phyloP scores from a whole-genome alignment of 2,113 vertebrate species.

The Scartelaos histophorus region DNA sequence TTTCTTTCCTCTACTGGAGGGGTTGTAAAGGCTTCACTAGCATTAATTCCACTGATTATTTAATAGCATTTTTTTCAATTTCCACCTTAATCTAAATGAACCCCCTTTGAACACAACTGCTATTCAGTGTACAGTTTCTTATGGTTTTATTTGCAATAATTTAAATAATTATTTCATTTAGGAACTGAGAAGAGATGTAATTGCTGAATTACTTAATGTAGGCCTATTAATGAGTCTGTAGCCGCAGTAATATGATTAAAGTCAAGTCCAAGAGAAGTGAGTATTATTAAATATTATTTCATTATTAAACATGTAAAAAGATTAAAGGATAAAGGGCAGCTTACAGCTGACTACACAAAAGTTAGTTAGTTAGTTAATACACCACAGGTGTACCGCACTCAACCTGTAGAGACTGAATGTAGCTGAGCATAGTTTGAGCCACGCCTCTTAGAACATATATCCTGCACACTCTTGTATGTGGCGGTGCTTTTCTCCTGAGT shows the following conservation, averaged over 20 bases:
- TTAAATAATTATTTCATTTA: constrained; percentile 46
- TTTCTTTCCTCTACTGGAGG: constrained; percentile 6
- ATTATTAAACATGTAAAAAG: constrained; percentile 54
- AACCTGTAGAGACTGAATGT: too few species aligned
- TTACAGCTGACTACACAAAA: neutral
- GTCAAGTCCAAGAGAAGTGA: constrained; percentile 44
- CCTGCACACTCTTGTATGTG: neutral
- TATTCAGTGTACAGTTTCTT: constrained; percentile 11
- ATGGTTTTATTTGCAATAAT: constrained; percentile 32
- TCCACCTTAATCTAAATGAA: neutral
- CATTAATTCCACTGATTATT: neutral
- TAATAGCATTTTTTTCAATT: neutral
- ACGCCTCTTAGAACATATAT: too few species aligned
- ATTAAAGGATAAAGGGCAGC: constrained; percentile 22
- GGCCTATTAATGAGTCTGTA: constrained; percentile 34
- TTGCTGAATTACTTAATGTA: constrained; percentile 25
- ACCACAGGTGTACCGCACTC: too few species aligned
- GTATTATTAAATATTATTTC: constrained; percentile 50
- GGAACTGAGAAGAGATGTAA: constrained; percentile 32
- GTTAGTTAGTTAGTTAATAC: neutral
- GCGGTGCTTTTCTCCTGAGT: neutral
- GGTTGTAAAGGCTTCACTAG: neutral
- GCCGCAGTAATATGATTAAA: constrained; percentile 46
- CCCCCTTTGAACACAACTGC: neutral
- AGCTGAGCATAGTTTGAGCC: too few species aligned